Percentiles rank a stretch among this genome's conserved stretches.
Conservation (phyloP, 2,888 invertebrate genomes). For the Portevinia maculata region DNA sequence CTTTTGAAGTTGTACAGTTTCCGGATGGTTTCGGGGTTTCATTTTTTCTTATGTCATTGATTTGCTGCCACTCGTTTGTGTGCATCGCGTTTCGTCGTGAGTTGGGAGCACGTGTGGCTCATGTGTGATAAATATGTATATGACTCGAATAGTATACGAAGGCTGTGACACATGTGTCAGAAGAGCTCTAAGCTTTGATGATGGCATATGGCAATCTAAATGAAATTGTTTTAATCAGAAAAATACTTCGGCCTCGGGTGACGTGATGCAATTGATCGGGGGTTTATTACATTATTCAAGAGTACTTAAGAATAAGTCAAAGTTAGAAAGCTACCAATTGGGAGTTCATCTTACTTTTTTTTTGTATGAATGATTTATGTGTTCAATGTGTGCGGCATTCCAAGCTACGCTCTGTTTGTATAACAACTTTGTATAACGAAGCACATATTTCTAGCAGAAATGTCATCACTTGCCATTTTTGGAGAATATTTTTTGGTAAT, state of each 20-base stretch:
- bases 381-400: too few relatives aligned
- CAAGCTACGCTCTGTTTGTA: too few relatives aligned
- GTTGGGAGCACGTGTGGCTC: conserved; percentile 62
- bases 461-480: too few relatives aligned
- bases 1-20: conserved; percentile 65
- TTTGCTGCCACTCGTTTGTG: conserved; percentile 30
- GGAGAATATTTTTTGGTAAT: too few relatives aligned
- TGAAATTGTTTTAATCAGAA: conserved; percentile 15
- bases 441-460: too few relatives aligned
- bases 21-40: conserved; percentile 55
- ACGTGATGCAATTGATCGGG: not conserved
- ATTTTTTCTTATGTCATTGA: conserved; percentile 22
- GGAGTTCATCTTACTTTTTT: too few relatives aligned
- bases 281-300: not conserved
- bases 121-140: conserved; percentile 58
- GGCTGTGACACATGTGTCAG: conserved; percentile 39
- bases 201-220: not conserved
- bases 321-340: too few relatives aligned
- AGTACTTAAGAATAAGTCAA: not conserved
- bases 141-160: conserved; percentile 2
- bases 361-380: too few relatives aligned
- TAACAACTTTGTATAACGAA: too few relatives aligned
- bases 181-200: conserved; percentile 41
- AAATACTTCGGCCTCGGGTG: not conserved
- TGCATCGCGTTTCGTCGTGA: conserved; percentile 32